Evolutionary conservation across 2,888 invertebrate species (phyloP), one percentile per base, ranked within the genome.

Genomic region (Diplolepis rosae): DNA sequence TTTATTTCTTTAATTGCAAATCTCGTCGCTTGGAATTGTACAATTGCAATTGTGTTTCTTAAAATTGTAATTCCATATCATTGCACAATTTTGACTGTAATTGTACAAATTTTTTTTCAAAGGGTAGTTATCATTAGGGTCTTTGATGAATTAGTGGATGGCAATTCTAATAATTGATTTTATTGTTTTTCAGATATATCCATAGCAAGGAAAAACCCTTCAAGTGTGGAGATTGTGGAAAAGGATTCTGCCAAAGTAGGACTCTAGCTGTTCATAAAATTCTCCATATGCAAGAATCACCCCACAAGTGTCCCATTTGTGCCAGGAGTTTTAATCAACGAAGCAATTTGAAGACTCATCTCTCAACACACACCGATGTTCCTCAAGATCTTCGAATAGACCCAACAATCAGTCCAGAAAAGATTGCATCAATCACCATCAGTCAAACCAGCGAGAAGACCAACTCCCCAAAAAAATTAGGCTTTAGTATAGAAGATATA

Each of bases 151-250:
- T 4, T 5, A 13, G 9, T 45, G 1, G 45, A 5, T 2, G 15
- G n/a, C 15, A 30, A 32, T 48, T 51, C 56, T 68, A 51, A 68
- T 50, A n/a, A 27, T n/a, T 13, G 1, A 15, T 22, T 56, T 52
- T 66, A 27, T 48, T 75, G 78, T 24, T 48, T 75, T 79, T 0
- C 91, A 97, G 97, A 88, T 99, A 98, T 90, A 99, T 98, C 79
- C 99, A 99, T 90, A 97, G 97, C 79, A 98, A 98, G 88, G 98
- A 98, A 90, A 99, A 99, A 89, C 99, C 99, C 0, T 99, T 98
- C 90, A 98, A 98, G 87, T 99, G 99, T 89, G 93, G 92, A 3
- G 96, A 98, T 83, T 99, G 99, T 89, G 98, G 98, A 52, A 99
- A 99, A 90, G 99, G 99, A 4, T 99, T 99, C 90, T 99, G 99